Evolutionary conservation across 2,113 vertebrate species (phyloP), one percentile per base, ranked within the genome.

Genomic region (Notiomystis cincta): DNA sequence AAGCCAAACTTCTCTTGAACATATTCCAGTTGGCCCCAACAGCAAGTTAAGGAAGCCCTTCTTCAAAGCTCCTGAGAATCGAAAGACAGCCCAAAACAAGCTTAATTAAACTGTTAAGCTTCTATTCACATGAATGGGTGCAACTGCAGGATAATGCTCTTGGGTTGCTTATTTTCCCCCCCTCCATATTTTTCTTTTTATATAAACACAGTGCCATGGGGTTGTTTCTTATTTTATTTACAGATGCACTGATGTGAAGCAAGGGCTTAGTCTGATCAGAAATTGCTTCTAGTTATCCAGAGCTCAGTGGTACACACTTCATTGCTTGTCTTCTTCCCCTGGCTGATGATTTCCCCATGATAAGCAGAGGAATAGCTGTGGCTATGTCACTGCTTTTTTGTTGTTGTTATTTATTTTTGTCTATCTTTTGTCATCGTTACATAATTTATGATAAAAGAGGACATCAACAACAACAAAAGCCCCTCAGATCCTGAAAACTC

Each of bases 81-180:
- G 31, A 70, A 91, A 60, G 33, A 70, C 37, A 92, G 56, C 38
- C 69, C 71, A 25, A 81, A 88, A 56, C 56, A 71, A 90, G 77
- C 79, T 93, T 88, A 94, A 96, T 96, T 96, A 95, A 96, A 96
- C 90, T 81, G 71, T 78, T 86, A 88, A 92, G 95, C 90, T 58
- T 86, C 93, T 93, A 15, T 95, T 81, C 95, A 83, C 96, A 86
- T 81, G 56, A 86, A 64, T 81, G 71, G 60, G 12, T 73, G 38
- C 75, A 95, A 87, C 45, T 73, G 71, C 71, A 91, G 54, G 44
- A 73, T 70, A 90, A 91, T 0, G 9, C 82, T 94, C 47, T 54
- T 11, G 56, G 89, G 58, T 51, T 89, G 38, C 21, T 60, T 62
- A 1, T 33, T 64, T 40, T 35, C 2, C 1, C 17, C n/a, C 33